Conservation (phyloP, 2,797 vertebrate genomes). For the Hoplostethus mediterraneus region DNA sequence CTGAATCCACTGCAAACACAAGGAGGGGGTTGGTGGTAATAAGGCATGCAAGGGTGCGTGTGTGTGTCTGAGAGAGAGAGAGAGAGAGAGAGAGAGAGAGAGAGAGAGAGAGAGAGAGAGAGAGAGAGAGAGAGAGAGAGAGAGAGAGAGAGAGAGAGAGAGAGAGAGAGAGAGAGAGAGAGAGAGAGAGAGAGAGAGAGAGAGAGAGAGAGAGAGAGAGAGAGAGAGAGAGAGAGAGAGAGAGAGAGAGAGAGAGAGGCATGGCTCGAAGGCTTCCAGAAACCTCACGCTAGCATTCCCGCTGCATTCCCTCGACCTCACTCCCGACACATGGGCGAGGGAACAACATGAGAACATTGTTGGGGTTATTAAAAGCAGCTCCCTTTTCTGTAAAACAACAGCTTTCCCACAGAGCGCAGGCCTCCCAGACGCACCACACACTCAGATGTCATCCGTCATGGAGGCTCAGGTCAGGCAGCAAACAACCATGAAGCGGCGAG, state of each 20-base stretch:
- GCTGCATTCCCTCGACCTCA: slow-evolving; percentile 17
- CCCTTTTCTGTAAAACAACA: slow-evolving; percentile 16
- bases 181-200: not conserved
- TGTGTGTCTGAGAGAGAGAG: not conserved
- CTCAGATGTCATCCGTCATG: slow-evolving; percentile 26
- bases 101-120: not conserved
- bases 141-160: not conserved
- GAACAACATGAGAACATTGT: slow-evolving; percentile 19
- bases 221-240: not conserved
- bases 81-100: not conserved
- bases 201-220: not conserved
- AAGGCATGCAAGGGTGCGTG: not conserved
- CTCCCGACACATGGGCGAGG: slow-evolving; percentile 4
- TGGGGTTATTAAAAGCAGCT: slow-evolving; percentile 36
- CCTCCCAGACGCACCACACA: not conserved
- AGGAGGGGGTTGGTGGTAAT: slow-evolving; percentile 17
- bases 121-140: not conserved
- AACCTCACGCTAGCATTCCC: slow-evolving; percentile 11
- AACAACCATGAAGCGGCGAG: slow-evolving; percentile 22
- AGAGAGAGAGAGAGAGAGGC: not conserved
- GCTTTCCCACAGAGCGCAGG: slow-evolving; percentile 4
- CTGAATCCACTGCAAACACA: slow-evolving; percentile 67
- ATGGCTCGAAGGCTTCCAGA: slow-evolving; percentile 8
- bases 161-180: not conserved
- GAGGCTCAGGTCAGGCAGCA: slow-evolving; percentile 28